phyloP scores from a whole-genome alignment of 2,888 invertebrate species.

The Neocrepidodera transversa region DNA sequence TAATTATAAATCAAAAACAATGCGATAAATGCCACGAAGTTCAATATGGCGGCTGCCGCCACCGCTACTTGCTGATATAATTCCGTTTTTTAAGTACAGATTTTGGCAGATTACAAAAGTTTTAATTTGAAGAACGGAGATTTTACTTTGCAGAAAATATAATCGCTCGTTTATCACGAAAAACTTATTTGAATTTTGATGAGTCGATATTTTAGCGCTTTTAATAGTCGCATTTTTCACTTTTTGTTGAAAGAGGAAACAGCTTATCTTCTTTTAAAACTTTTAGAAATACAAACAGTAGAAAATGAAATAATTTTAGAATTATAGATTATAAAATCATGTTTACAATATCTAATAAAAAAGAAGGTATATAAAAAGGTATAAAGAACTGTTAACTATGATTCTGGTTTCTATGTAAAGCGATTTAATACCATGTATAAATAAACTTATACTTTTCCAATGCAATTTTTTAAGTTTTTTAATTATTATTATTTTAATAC shows the following conservation, averaged over 20 bases:
- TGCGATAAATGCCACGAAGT: constrained; percentile 29
- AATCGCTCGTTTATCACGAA: constrained; percentile 25
- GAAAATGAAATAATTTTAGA: too few species aligned
- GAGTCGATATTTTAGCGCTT: not conserved
- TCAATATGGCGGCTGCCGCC: constrained; percentile 21
- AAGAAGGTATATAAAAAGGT: too few species aligned
- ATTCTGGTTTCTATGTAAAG: too few species aligned
- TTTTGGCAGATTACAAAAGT: constrained; percentile 30
- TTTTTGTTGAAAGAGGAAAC: not conserved
- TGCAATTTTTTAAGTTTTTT: too few species aligned
- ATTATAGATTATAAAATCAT: too few species aligned
- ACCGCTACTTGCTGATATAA: constrained; percentile 25
- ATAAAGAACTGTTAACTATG: too few species aligned
- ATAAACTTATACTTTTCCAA: too few species aligned
- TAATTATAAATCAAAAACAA: constrained; percentile 39
- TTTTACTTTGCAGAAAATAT: constrained; percentile 3
- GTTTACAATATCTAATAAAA: too few species aligned
- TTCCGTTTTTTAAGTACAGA: constrained; percentile 23
- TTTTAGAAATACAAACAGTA: too few species aligned
- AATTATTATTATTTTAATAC: too few species aligned
- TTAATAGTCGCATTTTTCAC: not conserved
- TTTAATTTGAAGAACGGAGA: constrained; percentile 22
- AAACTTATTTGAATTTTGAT: constrained; percentile 24
- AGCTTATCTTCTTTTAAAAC: too few species aligned
- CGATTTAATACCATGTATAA: too few species aligned